Evolutionary conservation across 30 jellyfish, hydroid and myxozoan species (phyloP), one percentile per base, ranked within the genome.

Genomic region (Mastigias papua): DNA sequence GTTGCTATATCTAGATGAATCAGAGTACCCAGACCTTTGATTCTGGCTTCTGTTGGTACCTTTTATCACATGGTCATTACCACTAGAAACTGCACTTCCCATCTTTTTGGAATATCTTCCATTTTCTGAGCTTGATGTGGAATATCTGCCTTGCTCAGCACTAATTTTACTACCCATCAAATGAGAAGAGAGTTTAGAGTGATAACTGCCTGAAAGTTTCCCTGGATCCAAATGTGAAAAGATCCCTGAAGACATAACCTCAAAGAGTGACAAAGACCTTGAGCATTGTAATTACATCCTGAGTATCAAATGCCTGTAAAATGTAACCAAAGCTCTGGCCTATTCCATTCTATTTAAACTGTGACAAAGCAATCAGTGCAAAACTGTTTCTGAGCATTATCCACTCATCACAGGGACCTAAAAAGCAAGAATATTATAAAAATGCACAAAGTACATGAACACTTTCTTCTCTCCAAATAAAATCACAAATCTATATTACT

Each of bases 81-180:
- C 48, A 16, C 86, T 57, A 17, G 94, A 85, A 25, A 88, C 76
- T 48, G 82, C 81, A 26, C 76, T 85, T 35, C 94, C 94, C 88
- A 64, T 63, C 26, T 26, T 51, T 20, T 85, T 84, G 71, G 76
- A 15, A 37, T 58, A n/a, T 32, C 25, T 85, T 49, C 94, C 94
- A 85, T 85, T 42, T 26, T 85, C 88, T 28, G 88, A 73, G 61
- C 42, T 73, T 60, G 82, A 72, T 20, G 66, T 48, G 57, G 34
- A 22, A 73, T 72, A 48, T 68, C 31, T 34, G 20, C 73, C 89
- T 19, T 48, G 37, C 15, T 8, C 34, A 26, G 61, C 69, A 31
- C 94, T 85, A 20, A 85, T 17, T 23, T 48, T 61, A 35, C 88
- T 25, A 57, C 94, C 88, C 94, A 85, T 85, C 51, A 46, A 73